Evolutionary conservation across 2,113 vertebrate genomes (phyloP).

Genomic region (Nanorana parkeri): DNA sequence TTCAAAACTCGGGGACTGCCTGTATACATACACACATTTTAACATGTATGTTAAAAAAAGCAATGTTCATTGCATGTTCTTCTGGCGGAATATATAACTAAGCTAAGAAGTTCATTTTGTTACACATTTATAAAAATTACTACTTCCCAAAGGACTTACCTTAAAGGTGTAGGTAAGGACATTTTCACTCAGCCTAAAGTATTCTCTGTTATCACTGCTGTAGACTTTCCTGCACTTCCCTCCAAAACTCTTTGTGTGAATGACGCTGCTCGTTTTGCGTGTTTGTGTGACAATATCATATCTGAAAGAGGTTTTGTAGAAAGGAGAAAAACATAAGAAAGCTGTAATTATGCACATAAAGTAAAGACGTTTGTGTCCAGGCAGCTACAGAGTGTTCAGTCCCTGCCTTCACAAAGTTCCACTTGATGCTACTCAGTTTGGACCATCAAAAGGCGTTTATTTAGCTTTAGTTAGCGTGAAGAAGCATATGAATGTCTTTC

Average conservation of each 20-base stretch:
- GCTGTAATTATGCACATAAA: background rate
- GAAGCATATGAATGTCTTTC: too few species aligned
- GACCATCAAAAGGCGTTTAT: too few species aligned
- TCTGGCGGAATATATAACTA: background rate
- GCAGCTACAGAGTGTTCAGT: too few species aligned
- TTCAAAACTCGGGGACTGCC: too few species aligned
- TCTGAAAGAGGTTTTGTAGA: slow-evolving; percentile 62
- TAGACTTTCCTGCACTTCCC: slow-evolving; percentile 90
- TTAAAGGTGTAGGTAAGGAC: slow-evolving; percentile 88
- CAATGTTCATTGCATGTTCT: background rate
- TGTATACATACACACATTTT: too few species aligned
- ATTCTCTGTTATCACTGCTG: slow-evolving; percentile 74
- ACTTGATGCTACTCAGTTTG: too few species aligned
- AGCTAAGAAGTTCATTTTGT: background rate
- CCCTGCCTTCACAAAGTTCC: too few species aligned
- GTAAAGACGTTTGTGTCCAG: too few species aligned
- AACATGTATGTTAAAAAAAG: too few species aligned
- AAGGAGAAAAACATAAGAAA: background rate
- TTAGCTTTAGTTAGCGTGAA: too few species aligned
- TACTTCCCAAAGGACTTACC: slow-evolving; percentile 69
- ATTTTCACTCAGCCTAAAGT: slow-evolving; percentile 84
- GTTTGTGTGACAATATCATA: slow-evolving; percentile 77
- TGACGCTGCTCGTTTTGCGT: slow-evolving; percentile 74
- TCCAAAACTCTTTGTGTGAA: slow-evolving; percentile 88
- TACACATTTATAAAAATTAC: background rate